Base-by-base conservation (phyloP, 2,888 invertebrate species). In the Drosophila bunnanda region DNA sequence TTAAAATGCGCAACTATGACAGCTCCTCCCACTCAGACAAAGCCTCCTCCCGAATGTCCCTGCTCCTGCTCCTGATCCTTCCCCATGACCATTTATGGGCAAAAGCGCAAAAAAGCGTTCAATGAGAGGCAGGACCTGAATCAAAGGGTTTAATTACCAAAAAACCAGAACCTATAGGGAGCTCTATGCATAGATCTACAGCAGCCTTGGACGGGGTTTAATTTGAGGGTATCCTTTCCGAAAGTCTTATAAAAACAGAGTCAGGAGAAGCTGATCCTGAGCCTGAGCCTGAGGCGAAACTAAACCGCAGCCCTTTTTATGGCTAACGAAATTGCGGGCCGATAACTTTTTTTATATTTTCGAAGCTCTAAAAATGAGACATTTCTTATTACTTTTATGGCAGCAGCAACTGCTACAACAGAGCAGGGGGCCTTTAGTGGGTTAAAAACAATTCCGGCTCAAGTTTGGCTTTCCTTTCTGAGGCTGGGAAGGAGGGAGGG, bases 331-430 rank as follows among this genome's bases (percentile, higher is more conserved):
- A 89, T 86, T 89, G 77, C 68, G 2, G 25, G 25, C 77, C 85
- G 89, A 86, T 86, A 86, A 86, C 89, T 86, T 86, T 86, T 86
- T 71, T 85, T 85, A 84, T 88, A 44, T 44, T 89, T 88, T 86
- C 86, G 82, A 85, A 85, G 85, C 85, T 89, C 89, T 86, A 86
- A 86, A 86, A 86, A 86, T 86, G 89, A 86, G 85, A 86, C 85
- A 86, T 86, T 86, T 86, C 86, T 78, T 86, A 86, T 86, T 89
- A 86, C 89, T 88, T 89, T 86, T 89, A 86, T 80, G 89, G 77
- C 82, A 57, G 72, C 39, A 85, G 86, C 85, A 86, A 86, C 89
- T 86, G 85, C 43, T 22, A 15, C 43, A 13, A 34, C 59, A 53
- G n/a, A 13, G 5, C n/a, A 25, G n/a, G 2, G 1, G 13, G 20